Conservation (phyloP, 2,113 vertebrate species). For the Chrysochloris asiatica region DNA sequence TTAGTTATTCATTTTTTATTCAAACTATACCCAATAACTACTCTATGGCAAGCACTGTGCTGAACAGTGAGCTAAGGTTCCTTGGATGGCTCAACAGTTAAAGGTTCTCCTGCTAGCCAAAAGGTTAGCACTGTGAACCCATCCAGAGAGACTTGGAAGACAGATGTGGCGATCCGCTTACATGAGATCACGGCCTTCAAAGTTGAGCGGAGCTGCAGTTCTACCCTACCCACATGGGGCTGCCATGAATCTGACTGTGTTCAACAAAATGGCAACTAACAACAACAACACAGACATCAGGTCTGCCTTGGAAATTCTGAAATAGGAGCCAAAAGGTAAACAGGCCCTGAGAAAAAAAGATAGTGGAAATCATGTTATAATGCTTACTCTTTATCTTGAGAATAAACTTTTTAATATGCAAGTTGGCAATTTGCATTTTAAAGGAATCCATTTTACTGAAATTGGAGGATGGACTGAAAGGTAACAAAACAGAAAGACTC, state of each 20-base stretch:
- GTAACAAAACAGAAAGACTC: accelerated
- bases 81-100: neutral
- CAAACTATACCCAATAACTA: neutral
- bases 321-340: neutral
- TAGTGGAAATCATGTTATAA: neutral
- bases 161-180: neutral
- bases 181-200: neutral
- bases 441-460: neutral
- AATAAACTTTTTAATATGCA: neutral
- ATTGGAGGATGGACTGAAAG: neutral
- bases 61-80: neutral
- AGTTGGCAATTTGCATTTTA: neutral
- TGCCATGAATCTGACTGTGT: neutral
- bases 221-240: neutral
- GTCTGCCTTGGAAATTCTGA: neutral
- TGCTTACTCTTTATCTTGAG: neutral
- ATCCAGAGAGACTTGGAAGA: neutral
- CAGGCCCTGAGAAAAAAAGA: neutral
- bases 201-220: neutral
- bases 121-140: neutral
- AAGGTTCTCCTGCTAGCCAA: neutral
- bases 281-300: neutral
- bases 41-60: neutral
- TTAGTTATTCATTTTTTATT: neutral
- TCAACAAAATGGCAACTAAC: neutral